These are phyloP conservation scores for Cricetomys ansorgei DNA, from an alignment of 2,113 vertebrate genomes.

Conservation along the genomic window DNA sequence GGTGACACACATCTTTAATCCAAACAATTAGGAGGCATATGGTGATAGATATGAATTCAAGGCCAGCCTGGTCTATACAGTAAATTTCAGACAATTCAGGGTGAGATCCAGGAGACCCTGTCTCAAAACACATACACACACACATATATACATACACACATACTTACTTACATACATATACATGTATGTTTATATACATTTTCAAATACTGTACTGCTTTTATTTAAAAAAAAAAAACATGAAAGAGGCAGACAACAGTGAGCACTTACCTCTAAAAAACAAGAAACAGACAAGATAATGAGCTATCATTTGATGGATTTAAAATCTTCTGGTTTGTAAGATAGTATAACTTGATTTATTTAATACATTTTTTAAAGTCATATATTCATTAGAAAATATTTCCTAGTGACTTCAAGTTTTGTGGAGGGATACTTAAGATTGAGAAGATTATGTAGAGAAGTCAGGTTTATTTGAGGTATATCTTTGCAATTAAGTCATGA, in stretches of 20 bases:
- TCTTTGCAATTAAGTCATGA: not conserved
- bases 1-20: not conserved
- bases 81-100: not conserved
- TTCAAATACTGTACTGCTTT: not conserved
- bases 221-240: not conserved
- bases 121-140: not conserved
- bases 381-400: conserved; percentile 26
- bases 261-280: not conserved
- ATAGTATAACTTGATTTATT: conserved; percentile 11
- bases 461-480: not conserved
- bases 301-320: not conserved
- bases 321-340: conserved; percentile 42
- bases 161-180: not conserved
- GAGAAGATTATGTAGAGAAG: conserved; percentile 40
- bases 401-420: conserved; percentile 45
- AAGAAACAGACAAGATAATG: not conserved
- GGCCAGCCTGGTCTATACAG: not conserved
- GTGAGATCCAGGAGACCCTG: not conserved
- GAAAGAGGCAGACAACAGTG: not conserved
- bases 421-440: not conserved
- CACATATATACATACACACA: not conserved
- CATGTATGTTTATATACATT: not conserved
- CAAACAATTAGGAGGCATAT: not conserved
- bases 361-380: conserved; percentile 12
- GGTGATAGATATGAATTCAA: not conserved